These are phyloP conservation scores for Anguilla obscura DNA, from an alignment of 2,797 vertebrate species.

Conservation along the genomic window DNA sequence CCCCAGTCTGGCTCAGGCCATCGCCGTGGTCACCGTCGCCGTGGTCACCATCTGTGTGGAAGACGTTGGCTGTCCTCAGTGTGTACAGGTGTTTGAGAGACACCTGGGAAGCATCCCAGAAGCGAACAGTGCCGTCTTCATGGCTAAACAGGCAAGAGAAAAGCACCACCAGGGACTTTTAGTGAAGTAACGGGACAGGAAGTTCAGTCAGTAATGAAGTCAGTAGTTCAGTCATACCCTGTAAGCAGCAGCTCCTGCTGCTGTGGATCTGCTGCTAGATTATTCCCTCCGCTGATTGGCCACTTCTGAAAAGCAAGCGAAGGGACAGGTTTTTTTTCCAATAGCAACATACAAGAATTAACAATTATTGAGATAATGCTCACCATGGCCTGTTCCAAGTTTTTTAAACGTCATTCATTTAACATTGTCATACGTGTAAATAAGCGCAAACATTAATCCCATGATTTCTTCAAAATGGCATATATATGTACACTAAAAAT, in stretches of 20 bases:
- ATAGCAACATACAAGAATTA: too few relatives aligned
- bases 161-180: too few relatives aligned
- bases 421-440: too few relatives aligned
- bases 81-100: slow-evolving; percentile 89
- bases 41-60: slow-evolving; percentile 94
- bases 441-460: too few relatives aligned
- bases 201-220: not conserved
- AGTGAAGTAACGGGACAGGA: too few relatives aligned
- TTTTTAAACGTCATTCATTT: too few relatives aligned
- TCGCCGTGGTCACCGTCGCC: slow-evolving; percentile 66
- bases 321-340: slow-evolving; percentile 30
- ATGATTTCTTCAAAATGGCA: too few relatives aligned
- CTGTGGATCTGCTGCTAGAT: slow-evolving; percentile 82
- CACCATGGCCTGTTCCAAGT: too few relatives aligned
- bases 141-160: slow-evolving; percentile 69
- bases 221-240: slow-evolving; percentile 68
- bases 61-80: slow-evolving; percentile 87
- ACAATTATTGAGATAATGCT: too few relatives aligned
- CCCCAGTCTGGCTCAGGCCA: slow-evolving; percentile 74
- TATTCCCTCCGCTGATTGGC: slow-evolving; percentile 92
- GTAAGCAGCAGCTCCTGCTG: slow-evolving; percentile 92
- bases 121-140: slow-evolving; percentile 91
- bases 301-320: slow-evolving; percentile 74
- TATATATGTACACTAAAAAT: too few relatives aligned
- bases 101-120: slow-evolving; percentile 94